Evolutionary conservation across 1,140 invertebrate species (phyloP), one percentile per base, ranked within the genome.

Genomic region (Brachionus manjavacas): DNA sequence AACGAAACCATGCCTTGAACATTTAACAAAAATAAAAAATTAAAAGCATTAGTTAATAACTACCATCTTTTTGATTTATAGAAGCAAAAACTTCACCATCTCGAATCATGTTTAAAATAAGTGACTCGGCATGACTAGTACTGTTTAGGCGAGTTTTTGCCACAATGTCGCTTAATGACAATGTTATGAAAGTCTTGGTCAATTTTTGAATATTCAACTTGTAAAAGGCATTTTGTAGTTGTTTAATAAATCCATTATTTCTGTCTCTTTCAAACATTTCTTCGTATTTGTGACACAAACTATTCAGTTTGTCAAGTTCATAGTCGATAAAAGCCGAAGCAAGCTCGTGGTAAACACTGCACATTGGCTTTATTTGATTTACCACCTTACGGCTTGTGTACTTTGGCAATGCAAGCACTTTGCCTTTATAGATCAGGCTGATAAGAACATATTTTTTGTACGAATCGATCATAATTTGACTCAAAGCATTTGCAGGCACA

Each of bases 51-150:
- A 16, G 12, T 60, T 80, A 9, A 35, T 35, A 43, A 3, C 41
- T 43, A 83, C 81, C 96, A 91, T 98, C 96, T 89, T 96, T 96
- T 90, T 98, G 95, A 91, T 98, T 97, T 78, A 99, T 98, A 85
- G 94, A 94, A 0, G 96, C 96, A 91, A 94, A 97, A 86, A 99
- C 98, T 91, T 98, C 95, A 76, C 94, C 94, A 90, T 97, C 95
- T 91, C 97, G 95, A 86, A 99, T 98, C 96, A 98, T 98, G 89
- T 96, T 94, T 55, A 98, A 91, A 86, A 99, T 94, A 89, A 97
- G 95, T 88, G 93, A 93, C 90, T 98, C 96, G 23, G 96, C 96
- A 89, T 96, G 94, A 16, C 91, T 90, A 11, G 95, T 93, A 81
- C 93, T 92, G 28, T 93, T 88, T 43, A 98, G 90, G 86, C 95